Evolutionary conservation across 2,888 invertebrate genomes (phyloP).

Genomic region (Empis stercorea): DNA sequence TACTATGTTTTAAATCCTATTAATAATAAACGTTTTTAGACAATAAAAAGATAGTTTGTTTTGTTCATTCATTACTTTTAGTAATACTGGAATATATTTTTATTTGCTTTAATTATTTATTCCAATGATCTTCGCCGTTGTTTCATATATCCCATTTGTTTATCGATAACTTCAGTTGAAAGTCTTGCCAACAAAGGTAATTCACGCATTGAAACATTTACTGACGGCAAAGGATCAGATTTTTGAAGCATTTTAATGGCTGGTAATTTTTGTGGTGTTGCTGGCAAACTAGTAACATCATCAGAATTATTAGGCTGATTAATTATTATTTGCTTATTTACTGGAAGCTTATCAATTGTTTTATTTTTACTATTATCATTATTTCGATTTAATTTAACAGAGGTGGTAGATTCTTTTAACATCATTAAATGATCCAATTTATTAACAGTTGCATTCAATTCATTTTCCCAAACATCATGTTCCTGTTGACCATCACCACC

Average conservation of each 20-base stretch:
- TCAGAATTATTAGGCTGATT: conserved; percentile 4
- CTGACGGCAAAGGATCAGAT: conserved; percentile 31
- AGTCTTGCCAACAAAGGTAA: conserved; percentile 32
- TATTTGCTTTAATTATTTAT: conserved; percentile 9
- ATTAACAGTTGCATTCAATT: conserved; percentile 63
- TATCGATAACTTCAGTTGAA: conserved; percentile 28
- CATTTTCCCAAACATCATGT: conserved; percentile 54
- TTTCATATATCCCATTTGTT: conserved; percentile 12
- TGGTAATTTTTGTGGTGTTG: conserved; percentile 27
- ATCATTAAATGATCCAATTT: conserved; percentile 59
- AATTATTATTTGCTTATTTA: not conserved
- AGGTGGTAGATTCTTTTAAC: conserved; percentile 41
- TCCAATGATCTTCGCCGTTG: conserved; percentile 17
- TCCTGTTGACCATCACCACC: conserved; percentile 54
- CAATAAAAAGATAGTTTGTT: too few relatives aligned
- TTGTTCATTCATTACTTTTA: not conserved
- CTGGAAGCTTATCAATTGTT: not conserved
- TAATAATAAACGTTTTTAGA: too few relatives aligned
- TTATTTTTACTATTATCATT: conserved; percentile 16
- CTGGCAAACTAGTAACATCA: conserved; percentile 25
- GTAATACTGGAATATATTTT: not conserved
- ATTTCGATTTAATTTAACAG: conserved; percentile 13
- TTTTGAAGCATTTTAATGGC: conserved; percentile 30
- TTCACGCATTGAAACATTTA: conserved; percentile 36
- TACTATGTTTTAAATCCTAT: too few relatives aligned